Percentiles rank a stretch among this genome's conserved stretches.
These are phyloP conservation scores for Hyperopisus bebe DNA, from an alignment of 2,113 vertebrate genomes.

Conservation along the genomic window DNA sequence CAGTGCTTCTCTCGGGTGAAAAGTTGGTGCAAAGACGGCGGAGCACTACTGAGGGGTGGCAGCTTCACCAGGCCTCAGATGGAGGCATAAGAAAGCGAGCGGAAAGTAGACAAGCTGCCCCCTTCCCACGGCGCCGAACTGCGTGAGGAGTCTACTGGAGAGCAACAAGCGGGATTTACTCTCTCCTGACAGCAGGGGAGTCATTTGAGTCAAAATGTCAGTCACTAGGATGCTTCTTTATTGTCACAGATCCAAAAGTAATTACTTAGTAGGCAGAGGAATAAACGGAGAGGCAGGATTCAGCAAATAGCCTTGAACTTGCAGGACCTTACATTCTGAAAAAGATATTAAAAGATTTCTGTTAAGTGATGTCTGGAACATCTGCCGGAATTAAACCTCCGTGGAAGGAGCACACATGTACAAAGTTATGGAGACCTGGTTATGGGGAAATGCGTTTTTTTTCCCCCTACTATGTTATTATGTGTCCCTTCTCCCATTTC, in stretches of 20 bases:
- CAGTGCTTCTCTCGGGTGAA: background rate
- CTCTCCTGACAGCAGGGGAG: constrained; percentile 9
- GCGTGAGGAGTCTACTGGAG: background rate
- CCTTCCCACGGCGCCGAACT: background rate
- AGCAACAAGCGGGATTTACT: constrained; percentile 10
- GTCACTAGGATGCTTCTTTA: constrained; percentile 10
- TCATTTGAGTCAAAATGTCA: constrained; percentile 20
- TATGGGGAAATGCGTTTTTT: background rate
- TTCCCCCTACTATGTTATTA: background rate
- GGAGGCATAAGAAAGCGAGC: background rate
- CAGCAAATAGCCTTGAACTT: constrained; percentile 12
- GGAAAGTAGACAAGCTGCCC: background rate
- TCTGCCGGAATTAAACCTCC: background rate
- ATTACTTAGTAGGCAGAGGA: constrained; percentile 19
- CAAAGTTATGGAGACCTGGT: background rate
- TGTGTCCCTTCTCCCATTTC: constrained; percentile 12
- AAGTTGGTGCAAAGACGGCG: background rate
- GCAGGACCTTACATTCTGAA: constrained; percentile 11
- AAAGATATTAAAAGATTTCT: constrained; percentile 20
- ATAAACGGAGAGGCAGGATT: constrained; percentile 12
- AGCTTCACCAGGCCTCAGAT: background rate
- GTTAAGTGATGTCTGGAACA: background rate
- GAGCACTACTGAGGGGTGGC: background rate
- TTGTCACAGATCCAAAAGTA: constrained; percentile 22
- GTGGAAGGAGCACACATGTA: background rate